Conservation (phyloP, 2,888 invertebrate genomes). For the Eurytoma californica region DNA sequence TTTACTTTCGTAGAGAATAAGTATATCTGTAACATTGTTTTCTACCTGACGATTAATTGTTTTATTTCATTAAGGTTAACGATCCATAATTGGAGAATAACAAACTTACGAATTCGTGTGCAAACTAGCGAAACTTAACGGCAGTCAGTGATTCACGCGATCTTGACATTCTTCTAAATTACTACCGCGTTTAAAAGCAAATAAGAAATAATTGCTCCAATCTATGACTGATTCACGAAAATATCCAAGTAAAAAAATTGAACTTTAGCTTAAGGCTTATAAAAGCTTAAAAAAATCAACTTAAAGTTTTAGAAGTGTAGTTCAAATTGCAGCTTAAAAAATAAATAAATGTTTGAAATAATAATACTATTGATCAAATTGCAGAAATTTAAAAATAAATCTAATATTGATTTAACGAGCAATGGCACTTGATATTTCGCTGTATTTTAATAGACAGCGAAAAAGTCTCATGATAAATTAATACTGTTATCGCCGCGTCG, state of each 20-base stretch:
- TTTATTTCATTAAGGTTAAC: background rate
- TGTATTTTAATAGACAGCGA: background rate
- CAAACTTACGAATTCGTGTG: conserved; percentile 46
- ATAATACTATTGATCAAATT: conserved; percentile 7
- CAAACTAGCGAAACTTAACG: conserved; percentile 46
- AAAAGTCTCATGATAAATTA: background rate
- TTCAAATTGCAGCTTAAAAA: background rate
- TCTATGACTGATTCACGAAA: conserved; percentile 47
- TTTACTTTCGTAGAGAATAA: too few relatives aligned
- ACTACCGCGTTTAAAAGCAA: conserved; percentile 41
- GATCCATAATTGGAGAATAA: conserved; percentile 30
- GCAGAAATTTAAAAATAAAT: background rate
- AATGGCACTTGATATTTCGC: background rate
- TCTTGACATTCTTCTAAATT: conserved; percentile 49
- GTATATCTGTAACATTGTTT: too few relatives aligned
- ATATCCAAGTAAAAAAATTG: background rate
- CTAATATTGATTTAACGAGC: too few relatives aligned
- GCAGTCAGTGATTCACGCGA: conserved; percentile 53
- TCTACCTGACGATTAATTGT: background rate
- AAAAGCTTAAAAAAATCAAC: conserved; percentile 25
- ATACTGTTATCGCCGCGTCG: background rate
- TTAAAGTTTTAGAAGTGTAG: too few relatives aligned
- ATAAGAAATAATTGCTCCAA: conserved; percentile 53
- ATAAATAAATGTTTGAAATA: conserved; percentile 22
- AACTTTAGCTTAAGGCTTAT: background rate